Evolutionary conservation across 2,113 vertebrate species (phyloP).

Genomic region (Hipposideros armiger): DNA sequence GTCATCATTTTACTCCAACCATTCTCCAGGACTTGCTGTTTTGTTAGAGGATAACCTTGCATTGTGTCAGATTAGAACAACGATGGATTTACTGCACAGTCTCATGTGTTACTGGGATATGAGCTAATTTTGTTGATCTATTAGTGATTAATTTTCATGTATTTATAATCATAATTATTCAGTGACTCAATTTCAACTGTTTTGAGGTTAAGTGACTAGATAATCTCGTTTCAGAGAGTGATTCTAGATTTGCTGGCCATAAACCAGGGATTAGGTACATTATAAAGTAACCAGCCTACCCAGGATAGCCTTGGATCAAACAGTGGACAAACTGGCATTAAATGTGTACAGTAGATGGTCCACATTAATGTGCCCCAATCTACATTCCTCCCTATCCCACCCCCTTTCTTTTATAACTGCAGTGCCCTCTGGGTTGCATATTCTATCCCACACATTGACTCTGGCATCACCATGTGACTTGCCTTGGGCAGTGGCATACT

Average conservation of each 20-base stretch:
- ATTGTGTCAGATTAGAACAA: background rate
- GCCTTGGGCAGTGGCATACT: background rate
- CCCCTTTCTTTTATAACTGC: background rate
- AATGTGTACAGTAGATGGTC: background rate
- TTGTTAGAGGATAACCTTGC: background rate
- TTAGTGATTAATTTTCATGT: background rate
- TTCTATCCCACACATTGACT: background rate
- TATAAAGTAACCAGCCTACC: background rate
- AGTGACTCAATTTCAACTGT: background rate
- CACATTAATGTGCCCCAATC: background rate
- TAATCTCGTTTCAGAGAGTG: background rate
- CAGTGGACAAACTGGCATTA: background rate
- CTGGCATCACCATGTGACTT: background rate
- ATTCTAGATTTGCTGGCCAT: background rate
- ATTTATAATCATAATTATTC: constrained; percentile 13
- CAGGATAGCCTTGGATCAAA: background rate
- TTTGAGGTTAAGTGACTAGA: background rate
- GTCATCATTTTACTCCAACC: background rate
- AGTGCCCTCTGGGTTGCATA: background rate
- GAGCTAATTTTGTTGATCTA: constrained; percentile 1
- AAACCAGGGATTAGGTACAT: background rate
- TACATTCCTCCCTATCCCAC: too few relatives aligned
- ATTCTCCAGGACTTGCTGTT: background rate
- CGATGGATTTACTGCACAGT: background rate
- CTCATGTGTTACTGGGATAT: background rate